Conservation (phyloP, 2,797 vertebrate species). For the Paramormyrops hopkinsi region DNA sequence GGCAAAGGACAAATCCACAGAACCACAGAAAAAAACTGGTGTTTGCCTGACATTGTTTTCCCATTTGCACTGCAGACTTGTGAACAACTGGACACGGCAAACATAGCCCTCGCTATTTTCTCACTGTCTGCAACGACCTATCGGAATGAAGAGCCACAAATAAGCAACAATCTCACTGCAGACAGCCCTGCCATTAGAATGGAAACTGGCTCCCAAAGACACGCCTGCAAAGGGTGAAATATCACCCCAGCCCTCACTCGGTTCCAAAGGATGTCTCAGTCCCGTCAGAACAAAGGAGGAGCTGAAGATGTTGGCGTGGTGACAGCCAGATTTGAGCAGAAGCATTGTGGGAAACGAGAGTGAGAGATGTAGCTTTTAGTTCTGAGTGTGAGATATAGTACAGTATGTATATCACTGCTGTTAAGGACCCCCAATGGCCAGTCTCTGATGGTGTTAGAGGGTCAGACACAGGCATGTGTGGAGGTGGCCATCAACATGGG, state of each 20-base stretch:
- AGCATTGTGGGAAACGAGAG: conserved; percentile 3
- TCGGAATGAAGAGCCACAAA: neutral
- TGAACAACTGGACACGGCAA: neutral
- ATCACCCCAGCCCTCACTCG: neutral
- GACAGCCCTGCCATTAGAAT: neutral
- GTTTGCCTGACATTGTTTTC: neutral
- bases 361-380: conserved; percentile 12
- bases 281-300: neutral
- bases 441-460: neutral
- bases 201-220: neutral
- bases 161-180: neutral
- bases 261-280: neutral
- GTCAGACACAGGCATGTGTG: neutral
- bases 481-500: neutral
- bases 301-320: neutral
- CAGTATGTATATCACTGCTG: neutral
- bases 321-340: conserved; percentile 9
- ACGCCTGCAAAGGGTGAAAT: neutral
- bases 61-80: neutral
- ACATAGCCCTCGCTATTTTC: neutral
- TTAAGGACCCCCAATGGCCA: neutral
- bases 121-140: neutral
- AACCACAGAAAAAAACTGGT: neutral
- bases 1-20: neutral
- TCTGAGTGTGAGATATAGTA: neutral